phyloP scores from a whole-genome alignment of 2,797 vertebrate genomes.

The Tenualosa ilisha region DNA sequence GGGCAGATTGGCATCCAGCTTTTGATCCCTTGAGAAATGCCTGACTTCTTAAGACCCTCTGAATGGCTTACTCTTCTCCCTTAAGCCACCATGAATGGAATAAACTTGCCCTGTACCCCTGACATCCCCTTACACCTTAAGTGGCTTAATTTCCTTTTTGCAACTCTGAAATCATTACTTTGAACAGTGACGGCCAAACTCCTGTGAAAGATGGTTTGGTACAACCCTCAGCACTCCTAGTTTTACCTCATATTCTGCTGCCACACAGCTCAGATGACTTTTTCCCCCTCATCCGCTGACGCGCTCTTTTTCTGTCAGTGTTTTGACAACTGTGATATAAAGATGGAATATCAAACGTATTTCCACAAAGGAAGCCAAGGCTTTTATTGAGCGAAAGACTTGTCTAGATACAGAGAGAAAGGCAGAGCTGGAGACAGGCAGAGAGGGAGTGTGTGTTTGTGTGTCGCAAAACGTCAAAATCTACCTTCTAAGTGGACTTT shows the following conservation, averaged over 20 bases:
- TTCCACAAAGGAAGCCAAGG: background rate
- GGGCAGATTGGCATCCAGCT: background rate
- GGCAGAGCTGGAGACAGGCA: background rate
- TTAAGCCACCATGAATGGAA: slow-evolving; percentile 37
- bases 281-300: background rate
- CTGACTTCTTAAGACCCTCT: slow-evolving; percentile 33
- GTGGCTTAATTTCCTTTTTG: background rate
- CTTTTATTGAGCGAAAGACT: background rate
- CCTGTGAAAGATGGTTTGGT: background rate
- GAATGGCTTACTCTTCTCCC: slow-evolving; percentile 27
- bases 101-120: background rate
- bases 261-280: background rate
- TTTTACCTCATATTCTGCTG: background rate
- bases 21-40: slow-evolving; percentile 28
- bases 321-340: slow-evolving; percentile 6
- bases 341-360: slow-evolving; percentile 3
- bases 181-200: background rate
- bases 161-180: background rate
- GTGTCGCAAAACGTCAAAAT: background rate
- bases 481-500: background rate
- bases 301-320: background rate
- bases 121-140: background rate
- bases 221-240: background rate
- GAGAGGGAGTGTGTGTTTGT: background rate
- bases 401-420: background rate